Percentiles rank a stretch among this genome's conserved stretches.
Evolutionary conservation across 1,140 invertebrate species (phyloP).

Genomic region (Lycorma delicatula): DNA sequence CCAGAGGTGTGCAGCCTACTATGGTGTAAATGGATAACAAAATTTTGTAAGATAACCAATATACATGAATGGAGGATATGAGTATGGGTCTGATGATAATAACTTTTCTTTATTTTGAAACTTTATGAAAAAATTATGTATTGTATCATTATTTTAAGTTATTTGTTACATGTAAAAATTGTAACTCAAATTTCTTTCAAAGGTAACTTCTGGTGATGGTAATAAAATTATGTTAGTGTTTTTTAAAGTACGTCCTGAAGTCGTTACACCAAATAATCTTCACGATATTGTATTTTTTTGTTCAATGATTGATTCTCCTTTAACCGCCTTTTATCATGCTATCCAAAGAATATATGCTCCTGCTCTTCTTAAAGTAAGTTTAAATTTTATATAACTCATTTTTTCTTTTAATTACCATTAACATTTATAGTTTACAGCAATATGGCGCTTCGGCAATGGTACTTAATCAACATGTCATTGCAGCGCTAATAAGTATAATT

Average conservation of each 20-base stretch:
- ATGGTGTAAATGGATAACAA: no score
- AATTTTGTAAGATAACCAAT: no score
- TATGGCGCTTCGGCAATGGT: not conserved
- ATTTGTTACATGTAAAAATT: no score
- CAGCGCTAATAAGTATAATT: not conserved
- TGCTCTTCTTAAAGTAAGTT: constrained; percentile 38
- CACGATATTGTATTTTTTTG: constrained; percentile 43
- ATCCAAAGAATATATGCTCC: constrained; percentile 44
- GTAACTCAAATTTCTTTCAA: no score
- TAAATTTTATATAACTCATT: not conserved
- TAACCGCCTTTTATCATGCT: constrained; percentile 45
- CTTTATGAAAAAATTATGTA: no score
- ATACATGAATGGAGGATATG: no score
- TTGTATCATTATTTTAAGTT: no score
- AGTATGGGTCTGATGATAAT: no score
- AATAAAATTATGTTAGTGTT: constrained; percentile 45
- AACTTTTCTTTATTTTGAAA: no score
- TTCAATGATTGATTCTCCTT: constrained; percentile 47
- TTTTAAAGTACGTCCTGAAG: constrained; percentile 45
- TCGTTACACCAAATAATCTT: constrained; percentile 46
- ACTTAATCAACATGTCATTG: not conserved
- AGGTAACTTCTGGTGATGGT: no score
- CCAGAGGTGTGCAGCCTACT: no score
- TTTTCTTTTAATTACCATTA: not conserved
- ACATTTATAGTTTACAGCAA: not conserved